Base-by-base conservation (phyloP, 2,797 vertebrate genomes). In the Argentina silus region DNA sequence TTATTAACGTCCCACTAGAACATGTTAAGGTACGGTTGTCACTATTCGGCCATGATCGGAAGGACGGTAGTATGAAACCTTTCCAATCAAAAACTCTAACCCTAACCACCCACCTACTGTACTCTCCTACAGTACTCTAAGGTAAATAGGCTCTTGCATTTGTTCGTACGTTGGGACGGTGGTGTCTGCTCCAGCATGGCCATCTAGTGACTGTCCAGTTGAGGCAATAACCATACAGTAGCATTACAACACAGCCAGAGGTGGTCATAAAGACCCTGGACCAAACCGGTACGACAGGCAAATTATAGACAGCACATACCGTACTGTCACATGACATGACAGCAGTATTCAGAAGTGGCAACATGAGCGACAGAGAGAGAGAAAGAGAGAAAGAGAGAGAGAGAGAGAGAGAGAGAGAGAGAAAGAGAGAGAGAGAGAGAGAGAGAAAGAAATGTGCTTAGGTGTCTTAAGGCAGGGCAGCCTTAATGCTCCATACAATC, bases 1-100 rank as follows among this genome's bases (percentile, higher is more conserved):
- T 14, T 53, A 7, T 63, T 36, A 51, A 80, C 74, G 82, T 80
- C 80, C 73, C 56, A 5, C 65, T 64, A 69, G 14, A 71, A 53
- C 15, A 60, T 8, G 66, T 61, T 43, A 50, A 73, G 70, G 55
- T 12, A 48, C 6, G 65, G 1, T n/a, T n/a, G 10, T 44, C 6
- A 15, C 27, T 36, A 36, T 36, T 36, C 4, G 27, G 27, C 27
- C 27, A 36, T 36, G 4, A 36, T 4, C 1, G 27, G 4, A 36
- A 36, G 27, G 27, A 36, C 27, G 27, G 27, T 36, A 36, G 27
- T 36, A 36, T 36, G 27, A 36, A 36, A 36, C 27, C 2, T 36
- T 36, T 36, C 27, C 2, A 36, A 36, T 36, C 27, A 2, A 36
- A 36, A 36, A 36, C 27, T 36, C 27, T 4, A 36, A 36, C 27